Conservation (phyloP, 2,113 vertebrate genomes). For the Vicugna pacos region DNA sequence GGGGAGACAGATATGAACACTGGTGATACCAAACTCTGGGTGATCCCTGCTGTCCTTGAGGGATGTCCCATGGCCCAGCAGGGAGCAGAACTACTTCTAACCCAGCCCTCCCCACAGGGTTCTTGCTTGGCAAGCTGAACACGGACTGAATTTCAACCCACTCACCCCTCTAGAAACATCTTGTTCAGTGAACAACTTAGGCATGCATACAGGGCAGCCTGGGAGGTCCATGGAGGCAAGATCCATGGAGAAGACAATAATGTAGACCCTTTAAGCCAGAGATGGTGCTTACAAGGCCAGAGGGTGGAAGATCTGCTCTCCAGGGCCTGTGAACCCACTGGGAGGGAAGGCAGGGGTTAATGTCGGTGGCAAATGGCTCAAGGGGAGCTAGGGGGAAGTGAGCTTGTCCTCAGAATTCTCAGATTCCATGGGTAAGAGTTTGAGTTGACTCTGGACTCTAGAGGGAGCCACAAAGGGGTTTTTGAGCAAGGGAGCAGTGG, state of each 20-base stretch:
- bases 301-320: neutral
- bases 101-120: neutral
- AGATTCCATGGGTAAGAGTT: neutral
- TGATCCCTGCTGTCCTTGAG: neutral
- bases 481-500: neutral
- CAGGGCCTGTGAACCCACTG: neutral
- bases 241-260: neutral
- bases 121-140: neutral
- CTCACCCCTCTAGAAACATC: neutral
- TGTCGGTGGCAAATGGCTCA: neutral
- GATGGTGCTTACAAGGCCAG: neutral
- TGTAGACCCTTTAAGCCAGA: neutral
- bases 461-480: neutral
- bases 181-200: neutral
- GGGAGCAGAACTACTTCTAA: neutral
- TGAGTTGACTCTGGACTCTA: too few species aligned
- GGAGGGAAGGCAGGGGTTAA: too few species aligned
- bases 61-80: neutral
- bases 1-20: neutral
- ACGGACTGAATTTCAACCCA: neutral
- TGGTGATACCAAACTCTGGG: neutral
- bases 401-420: neutral
- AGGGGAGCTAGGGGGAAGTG: neutral
- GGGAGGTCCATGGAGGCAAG: neutral
- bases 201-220: neutral